phyloP scores from a whole-genome alignment of 2,888 invertebrate genomes.

The Netelia inedita region DNA sequence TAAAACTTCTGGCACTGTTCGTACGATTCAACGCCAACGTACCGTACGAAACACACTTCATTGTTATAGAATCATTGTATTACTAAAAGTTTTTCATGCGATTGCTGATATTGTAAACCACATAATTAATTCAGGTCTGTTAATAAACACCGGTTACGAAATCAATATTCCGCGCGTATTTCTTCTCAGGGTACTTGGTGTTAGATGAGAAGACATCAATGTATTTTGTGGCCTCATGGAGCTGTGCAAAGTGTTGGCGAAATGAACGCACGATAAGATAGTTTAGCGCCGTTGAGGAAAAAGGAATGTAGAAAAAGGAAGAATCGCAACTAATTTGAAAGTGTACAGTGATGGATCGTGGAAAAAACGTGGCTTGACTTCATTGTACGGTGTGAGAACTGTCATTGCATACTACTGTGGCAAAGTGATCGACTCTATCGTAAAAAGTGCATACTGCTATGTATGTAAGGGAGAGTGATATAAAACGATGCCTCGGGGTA shows the following conservation, averaged over 20 bases:
- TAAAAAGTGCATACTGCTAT: neutral
- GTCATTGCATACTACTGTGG: neutral
- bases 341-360: slow-evolving; percentile 72
- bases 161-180: neutral
- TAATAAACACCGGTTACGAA: neutral
- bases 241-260: neutral
- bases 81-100: neutral
- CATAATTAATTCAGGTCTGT: neutral
- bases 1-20: too few species aligned
- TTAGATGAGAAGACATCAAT: neutral
- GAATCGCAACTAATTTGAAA: slow-evolving; percentile 63
- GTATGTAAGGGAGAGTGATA: too few species aligned
- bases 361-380: neutral
- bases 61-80: neutral
- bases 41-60: too few species aligned
- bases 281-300: neutral
- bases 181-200: neutral
- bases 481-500: too few species aligned
- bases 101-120: neutral
- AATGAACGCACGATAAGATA: neutral
- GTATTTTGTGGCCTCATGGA: neutral
- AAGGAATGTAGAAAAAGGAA: slow-evolving; percentile 60
- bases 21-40: too few species aligned
- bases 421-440: neutral
- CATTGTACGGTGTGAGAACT: neutral